Conservation (phyloP, 1,140 invertebrate genomes). For the Drosophila kohkoa region DNA sequence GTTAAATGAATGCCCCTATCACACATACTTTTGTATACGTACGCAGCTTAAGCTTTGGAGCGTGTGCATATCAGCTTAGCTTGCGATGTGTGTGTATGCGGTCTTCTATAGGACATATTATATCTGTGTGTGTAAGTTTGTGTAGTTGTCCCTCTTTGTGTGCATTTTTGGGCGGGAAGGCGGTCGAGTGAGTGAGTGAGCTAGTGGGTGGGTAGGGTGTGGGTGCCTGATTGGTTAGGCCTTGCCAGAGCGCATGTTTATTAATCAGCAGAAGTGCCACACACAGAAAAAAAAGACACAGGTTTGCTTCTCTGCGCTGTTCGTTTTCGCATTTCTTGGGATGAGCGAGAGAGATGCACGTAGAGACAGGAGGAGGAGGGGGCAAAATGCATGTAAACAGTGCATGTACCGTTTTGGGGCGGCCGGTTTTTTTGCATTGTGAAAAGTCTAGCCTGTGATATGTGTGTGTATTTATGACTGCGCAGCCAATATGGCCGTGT, state of each 20-base stretch:
- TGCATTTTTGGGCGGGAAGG: slow-evolving; percentile 31
- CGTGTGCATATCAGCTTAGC: slow-evolving; percentile 54
- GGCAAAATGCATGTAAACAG: slow-evolving; percentile 55
- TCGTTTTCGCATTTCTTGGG: slow-evolving; percentile 66
- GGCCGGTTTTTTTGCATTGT: slow-evolving; percentile 55
- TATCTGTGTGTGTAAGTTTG: slow-evolving; percentile 41
- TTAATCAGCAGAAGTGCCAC: slow-evolving; percentile 72
- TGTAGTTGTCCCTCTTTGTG: slow-evolving; percentile 28
- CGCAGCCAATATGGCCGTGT: slow-evolving; percentile 68
- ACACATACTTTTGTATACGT: neutral
- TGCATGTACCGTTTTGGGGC: slow-evolving; percentile 60
- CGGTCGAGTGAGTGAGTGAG: slow-evolving; percentile 27
- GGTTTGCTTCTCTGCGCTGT: slow-evolving; percentile 63
- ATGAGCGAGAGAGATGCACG: slow-evolving; percentile 21
- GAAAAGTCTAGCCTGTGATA: slow-evolving; percentile 49
- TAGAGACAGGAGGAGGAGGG: slow-evolving; percentile 19
- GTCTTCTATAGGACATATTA: slow-evolving; percentile 29
- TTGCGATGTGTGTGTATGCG: slow-evolving; percentile 54
- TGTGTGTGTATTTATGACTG: slow-evolving; percentile 70
- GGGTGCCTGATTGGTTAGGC: slow-evolving; percentile 73
- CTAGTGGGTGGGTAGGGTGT: neutral
- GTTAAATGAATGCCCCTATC: slow-evolving; percentile 43
- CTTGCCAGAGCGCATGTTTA: slow-evolving; percentile 79
- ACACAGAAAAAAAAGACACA: slow-evolving; percentile 36
- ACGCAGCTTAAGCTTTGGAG: slow-evolving; percentile 53